Evolutionary conservation across 2,797 vertebrate genomes (phyloP), one percentile per base, ranked within the genome.

Genomic region (Leucoraja ocellata): DNA sequence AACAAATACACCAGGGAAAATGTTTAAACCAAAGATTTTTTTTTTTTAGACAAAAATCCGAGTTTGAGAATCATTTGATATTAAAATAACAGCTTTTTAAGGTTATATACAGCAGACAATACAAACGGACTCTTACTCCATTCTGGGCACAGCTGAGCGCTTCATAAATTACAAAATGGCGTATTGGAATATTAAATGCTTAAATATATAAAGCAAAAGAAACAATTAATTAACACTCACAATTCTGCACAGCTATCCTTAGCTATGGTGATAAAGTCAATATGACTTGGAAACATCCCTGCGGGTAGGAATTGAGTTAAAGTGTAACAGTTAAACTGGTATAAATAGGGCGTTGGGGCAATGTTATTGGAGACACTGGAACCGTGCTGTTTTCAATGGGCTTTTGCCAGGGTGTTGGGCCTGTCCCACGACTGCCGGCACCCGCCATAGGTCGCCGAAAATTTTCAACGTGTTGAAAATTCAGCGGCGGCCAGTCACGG

Each of bases 161-260:
- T 86, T 92, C 28, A 92, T 92, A 92, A 92, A 92, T 92, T 92
- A 92, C 90, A 76, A 92, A 73, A 92, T 61, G 68, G 68, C 54
- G 23, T 21, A 65, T 88, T 92, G 90, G 71, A 92, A 92, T 92
- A 92, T 91, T 71, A 76, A 92, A 54, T 92, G 71, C 54, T 92
- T 92, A 92, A 74, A 92, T 92, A 92, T 71, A 92, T 54, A 92
- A 91, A 92, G 90, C 71, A 74, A 92, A 73, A 36, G 54, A 91
- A 91, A 32, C 32, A 32, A 32, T 32, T 46, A 73, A 90, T 32
- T 46, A 73, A 90, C n/a, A 91, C 23, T 91, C 32, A 73, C 36
- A 28, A 46, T 68, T 92, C 90, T 76, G 39, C 54, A 84, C 23
- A 74, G 68, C 90, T 54, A 92, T 68, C 36, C 39, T 28, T 25